A percentile compares a stretch with the other conserved stretches of the same genome.
These are phyloP conservation scores for Catagonus wagneri DNA, from an alignment of 2,113 vertebrate species.

Conservation along the genomic window DNA sequence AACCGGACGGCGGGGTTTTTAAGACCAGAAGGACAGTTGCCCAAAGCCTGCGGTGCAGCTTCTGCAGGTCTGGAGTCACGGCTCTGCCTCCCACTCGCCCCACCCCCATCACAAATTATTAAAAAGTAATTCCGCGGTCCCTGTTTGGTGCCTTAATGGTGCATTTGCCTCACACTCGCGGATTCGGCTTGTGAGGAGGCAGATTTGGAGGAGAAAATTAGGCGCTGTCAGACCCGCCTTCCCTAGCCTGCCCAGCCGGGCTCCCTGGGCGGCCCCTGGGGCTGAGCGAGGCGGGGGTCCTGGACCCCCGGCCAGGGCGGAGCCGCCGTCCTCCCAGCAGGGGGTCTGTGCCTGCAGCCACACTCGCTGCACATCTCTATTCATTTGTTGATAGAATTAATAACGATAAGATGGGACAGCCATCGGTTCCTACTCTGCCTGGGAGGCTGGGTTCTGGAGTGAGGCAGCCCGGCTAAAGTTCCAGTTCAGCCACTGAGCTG, in stretches of 20 bases:
- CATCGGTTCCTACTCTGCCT: not conserved
- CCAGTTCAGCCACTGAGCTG: too few species aligned
- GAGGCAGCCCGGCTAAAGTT: too few species aligned
- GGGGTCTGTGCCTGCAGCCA: not conserved
- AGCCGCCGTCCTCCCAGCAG: not conserved
- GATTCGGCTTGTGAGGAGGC: not conserved
- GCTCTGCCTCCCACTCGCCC: not conserved
- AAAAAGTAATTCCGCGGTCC: not conserved
- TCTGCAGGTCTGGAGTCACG: not conserved
- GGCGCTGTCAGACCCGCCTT: not conserved
- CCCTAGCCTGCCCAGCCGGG: not conserved
- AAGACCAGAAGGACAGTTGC: not conserved
- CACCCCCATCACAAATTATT: not conserved
- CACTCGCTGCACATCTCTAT: not conserved
- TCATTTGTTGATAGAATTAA: rapidly evolving
- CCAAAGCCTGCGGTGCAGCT: not conserved
- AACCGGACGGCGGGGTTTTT: not conserved
- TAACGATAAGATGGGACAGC: not conserved
- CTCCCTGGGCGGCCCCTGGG: not conserved
- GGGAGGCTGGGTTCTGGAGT: not conserved
- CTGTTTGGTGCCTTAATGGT: not conserved
- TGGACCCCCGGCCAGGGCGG: not conserved
- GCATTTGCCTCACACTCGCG: not conserved
- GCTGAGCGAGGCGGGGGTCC: not conserved
- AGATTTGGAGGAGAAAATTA: not conserved